phyloP scores from a whole-genome alignment of 2,888 invertebrate genomes.

The Acronicta alni region DNA sequence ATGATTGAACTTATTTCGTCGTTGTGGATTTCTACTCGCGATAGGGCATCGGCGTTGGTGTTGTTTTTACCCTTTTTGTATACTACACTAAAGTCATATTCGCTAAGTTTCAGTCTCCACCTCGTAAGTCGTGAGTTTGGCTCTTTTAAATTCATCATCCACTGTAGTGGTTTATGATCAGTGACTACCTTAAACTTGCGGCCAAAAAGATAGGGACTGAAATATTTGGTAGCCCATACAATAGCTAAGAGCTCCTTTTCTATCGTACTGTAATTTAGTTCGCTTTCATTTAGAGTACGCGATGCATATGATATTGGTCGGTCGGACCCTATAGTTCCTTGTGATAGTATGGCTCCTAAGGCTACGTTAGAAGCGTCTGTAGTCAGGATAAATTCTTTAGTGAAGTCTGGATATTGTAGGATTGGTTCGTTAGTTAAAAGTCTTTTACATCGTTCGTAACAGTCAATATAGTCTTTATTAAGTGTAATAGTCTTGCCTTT shows the following conservation, averaged over 20 bases:
- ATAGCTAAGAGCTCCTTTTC: no score
- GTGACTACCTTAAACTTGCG: no score
- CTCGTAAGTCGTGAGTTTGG: background rate
- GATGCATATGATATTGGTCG: slow-evolving; percentile 7
- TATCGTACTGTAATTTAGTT: slow-evolving; percentile 3
- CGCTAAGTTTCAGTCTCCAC: slow-evolving; percentile 4
- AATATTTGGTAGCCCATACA: no score
- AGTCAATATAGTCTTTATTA: background rate
- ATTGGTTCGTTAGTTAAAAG: slow-evolving; percentile 3
- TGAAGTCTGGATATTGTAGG: background rate
- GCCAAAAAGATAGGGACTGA: no score
- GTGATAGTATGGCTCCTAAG: background rate
- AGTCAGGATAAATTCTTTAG: slow-evolving; percentile 3
- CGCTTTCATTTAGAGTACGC: background rate
- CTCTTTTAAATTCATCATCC: no score
- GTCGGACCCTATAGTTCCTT: slow-evolving; percentile 1
- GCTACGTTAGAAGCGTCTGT: slow-evolving; percentile 7
- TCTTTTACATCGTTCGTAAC: slow-evolving; percentile 4
- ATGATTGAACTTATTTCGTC: slow-evolving; percentile 2
- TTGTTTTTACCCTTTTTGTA: slow-evolving; percentile 7
- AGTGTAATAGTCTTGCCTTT: background rate
- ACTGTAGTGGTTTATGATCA: no score
- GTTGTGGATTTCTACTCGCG: background rate
- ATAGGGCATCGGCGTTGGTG: background rate
- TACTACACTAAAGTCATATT: slow-evolving; percentile 2